A percentile compares a stretch with the other conserved stretches of the same genome.
Evolutionary conservation across 2,113 vertebrate species (phyloP).

Genomic region (Lanius ludovicianus): DNA sequence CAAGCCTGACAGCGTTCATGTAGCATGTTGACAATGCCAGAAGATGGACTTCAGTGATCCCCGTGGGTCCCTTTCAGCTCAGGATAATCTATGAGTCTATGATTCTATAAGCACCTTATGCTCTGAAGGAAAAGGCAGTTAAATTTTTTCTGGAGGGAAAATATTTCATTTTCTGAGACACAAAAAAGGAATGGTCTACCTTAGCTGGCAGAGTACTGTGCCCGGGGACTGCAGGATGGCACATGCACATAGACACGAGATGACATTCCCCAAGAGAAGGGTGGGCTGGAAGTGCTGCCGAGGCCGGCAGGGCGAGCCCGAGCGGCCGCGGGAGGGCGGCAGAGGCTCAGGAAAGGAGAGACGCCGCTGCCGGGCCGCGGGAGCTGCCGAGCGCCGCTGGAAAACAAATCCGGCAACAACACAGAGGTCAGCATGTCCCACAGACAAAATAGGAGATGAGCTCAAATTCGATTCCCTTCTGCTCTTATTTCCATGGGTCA

Average conservation of each 20-base stretch:
- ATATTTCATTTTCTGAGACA: neutral
- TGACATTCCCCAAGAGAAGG: neutral
- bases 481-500: neutral
- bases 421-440: neutral
- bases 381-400: neutral
- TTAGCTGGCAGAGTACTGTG: neutral
- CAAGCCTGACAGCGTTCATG: neutral
- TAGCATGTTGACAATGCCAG: neutral
- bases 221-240: neutral
- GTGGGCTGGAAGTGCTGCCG: accelerated
- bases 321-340: constrained; percentile 51
- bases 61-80: neutral
- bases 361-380: accelerated
- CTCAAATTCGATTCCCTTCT: neutral
- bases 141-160: neutral
- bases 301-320: accelerated
- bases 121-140: neutral
- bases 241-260: accelerated
- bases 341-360: neutral
- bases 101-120: neutral
- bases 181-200: neutral
- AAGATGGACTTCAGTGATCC: neutral
- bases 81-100: neutral
- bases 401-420: neutral
- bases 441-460: neutral